Conservation (phyloP, 2,113 vertebrate species). For the Spea bombifrons region DNA sequence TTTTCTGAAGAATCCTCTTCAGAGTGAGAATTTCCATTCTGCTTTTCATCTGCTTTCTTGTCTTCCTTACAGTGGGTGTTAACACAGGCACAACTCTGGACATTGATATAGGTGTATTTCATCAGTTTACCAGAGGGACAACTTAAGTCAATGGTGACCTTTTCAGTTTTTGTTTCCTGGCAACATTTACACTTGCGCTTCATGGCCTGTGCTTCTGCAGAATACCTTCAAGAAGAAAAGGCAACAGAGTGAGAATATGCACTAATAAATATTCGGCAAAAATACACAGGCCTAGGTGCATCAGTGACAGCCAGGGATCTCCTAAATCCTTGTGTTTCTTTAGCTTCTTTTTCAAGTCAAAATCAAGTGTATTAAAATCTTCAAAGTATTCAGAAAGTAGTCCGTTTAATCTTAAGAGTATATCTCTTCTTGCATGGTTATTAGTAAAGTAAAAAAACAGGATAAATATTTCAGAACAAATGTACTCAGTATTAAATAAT, state of each 20-base stretch:
- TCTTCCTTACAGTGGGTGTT: not conserved
- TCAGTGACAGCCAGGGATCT: no score
- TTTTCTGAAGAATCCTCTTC: not conserved
- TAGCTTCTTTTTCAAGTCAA: not conserved
- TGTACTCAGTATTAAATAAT: no score
- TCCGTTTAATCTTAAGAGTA: not conserved
- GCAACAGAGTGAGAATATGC: not conserved
- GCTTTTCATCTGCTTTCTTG: not conserved
- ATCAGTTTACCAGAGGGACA: constrained; percentile 66
- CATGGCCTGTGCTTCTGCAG: constrained; percentile 65
- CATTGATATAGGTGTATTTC: constrained; percentile 60
- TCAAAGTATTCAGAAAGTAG: not conserved
- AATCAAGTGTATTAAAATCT: no score
- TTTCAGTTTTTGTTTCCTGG: constrained; percentile 63
- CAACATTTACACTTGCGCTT: constrained; percentile 75
- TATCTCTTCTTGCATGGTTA: not conserved
- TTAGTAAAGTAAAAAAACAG: not conserved
- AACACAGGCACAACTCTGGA: constrained; percentile 71
- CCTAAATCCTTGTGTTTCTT: not conserved
- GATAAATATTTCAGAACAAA: not conserved
- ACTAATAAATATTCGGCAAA: not conserved
- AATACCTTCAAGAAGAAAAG: constrained; percentile 70
- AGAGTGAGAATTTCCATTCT: not conserved
- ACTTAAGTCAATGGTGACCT: constrained; percentile 61
- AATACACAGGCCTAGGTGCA: not conserved